These are phyloP conservation scores for Pegea sp. DNA, from an alignment of 23 tunicate genomes.

Conservation along the genomic window DNA sequence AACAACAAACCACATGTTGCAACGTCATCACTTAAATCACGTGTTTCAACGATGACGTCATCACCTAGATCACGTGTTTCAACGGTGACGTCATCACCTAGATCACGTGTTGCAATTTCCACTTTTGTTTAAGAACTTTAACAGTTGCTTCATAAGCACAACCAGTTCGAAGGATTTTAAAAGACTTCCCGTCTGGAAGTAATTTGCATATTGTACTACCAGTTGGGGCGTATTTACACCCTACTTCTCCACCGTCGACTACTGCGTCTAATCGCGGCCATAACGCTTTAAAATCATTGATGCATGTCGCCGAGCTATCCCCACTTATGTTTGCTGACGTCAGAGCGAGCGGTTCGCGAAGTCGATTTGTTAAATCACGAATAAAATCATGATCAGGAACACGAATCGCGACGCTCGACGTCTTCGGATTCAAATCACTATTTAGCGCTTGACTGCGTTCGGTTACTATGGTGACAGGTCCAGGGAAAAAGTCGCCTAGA, in stretches of 20 bases:
- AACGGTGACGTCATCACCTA: too few species aligned
- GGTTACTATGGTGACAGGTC: slow-evolving; percentile 69
- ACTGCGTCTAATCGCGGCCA: slow-evolving; percentile 59
- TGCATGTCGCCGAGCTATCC: slow-evolving; percentile 22
- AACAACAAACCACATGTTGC: too few species aligned
- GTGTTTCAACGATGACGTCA: too few species aligned
- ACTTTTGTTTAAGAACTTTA: slow-evolving; percentile 14
- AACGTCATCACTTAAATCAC: too few species aligned
- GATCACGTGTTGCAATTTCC: slow-evolving; percentile 24
- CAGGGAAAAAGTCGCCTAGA: slow-evolving; percentile 56
- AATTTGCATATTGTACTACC: slow-evolving; percentile 42
- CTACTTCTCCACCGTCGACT: slow-evolving; percentile 65
- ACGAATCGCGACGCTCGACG: slow-evolving; percentile 46
- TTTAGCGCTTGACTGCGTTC: slow-evolving; percentile 57
- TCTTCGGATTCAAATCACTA: slow-evolving; percentile 54
- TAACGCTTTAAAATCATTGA: slow-evolving; percentile 40
- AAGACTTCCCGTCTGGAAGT: slow-evolving; percentile 40
- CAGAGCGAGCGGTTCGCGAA: slow-evolving; percentile 72
- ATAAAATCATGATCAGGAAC: slow-evolving; percentile 66
- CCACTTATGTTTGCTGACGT: slow-evolving; percentile 84
- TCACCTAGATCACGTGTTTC: too few species aligned
- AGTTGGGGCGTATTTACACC: slow-evolving; percentile 8
- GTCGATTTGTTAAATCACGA: slow-evolving; percentile 33
- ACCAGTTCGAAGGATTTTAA: slow-evolving; percentile 47
- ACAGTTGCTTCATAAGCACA: slow-evolving; percentile 81